phyloP scores from a whole-genome alignment of 2,797 vertebrate species.

The Darevskia mixta region DNA sequence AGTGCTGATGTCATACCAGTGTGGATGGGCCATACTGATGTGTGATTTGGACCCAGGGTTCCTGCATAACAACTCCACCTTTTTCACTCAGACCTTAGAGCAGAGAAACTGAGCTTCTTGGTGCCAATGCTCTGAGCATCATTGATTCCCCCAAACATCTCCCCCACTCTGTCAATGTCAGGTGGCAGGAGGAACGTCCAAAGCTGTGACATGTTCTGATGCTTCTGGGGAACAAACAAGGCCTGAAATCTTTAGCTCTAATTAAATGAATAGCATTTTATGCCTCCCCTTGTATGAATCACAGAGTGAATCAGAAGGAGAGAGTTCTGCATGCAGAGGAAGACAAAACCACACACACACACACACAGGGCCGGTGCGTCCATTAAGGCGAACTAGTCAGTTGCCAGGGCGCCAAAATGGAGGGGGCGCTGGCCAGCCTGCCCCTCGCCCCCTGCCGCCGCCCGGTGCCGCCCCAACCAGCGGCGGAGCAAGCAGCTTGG shows the following conservation, averaged over 20 bases:
- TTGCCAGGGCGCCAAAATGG: too few species aligned
- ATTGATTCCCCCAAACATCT: conserved; percentile 16
- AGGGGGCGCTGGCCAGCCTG: too few species aligned
- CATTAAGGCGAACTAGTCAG: too few species aligned
- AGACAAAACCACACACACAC: neutral
- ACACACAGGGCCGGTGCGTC: too few species aligned
- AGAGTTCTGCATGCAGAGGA: neutral
- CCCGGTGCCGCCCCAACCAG: too few species aligned
- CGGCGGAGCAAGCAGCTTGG: too few species aligned
- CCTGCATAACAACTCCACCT: neutral
- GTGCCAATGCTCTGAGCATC: neutral
- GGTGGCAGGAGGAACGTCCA: neutral
- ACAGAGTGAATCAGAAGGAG: conserved; percentile 5
- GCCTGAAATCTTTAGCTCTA: conserved; percentile 38
- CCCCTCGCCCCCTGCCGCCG: too few species aligned
- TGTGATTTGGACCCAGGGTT: neutral
- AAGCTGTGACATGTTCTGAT: conserved; percentile 18
- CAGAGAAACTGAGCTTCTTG: neutral
- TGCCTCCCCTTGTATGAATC: conserved; percentile 29
- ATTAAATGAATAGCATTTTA: conserved; percentile 35
- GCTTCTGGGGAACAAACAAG: conserved; percentile 17
- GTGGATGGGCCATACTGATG: too few species aligned
- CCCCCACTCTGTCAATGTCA: neutral
- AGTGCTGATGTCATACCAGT: neutral
- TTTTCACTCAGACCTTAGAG: too few species aligned